A percentile compares a stretch with the other conserved stretches of the same genome.
Evolutionary conservation across 2,113 vertebrate species (phyloP).

Genomic region (Nematolebias whitei): DNA sequence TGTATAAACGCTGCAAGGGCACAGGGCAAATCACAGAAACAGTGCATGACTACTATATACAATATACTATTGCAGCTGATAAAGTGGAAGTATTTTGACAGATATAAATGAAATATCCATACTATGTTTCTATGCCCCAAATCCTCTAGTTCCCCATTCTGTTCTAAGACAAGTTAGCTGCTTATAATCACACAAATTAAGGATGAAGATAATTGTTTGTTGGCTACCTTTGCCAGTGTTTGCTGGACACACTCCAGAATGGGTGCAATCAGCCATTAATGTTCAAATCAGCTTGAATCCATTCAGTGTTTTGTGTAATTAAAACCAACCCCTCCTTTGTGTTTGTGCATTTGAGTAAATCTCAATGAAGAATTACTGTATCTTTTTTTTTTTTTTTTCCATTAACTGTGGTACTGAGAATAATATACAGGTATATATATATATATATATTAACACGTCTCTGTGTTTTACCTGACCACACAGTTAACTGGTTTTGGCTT

Average conservation of each 20-base stretch:
- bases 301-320: background rate
- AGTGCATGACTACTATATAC: background rate
- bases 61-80: background rate
- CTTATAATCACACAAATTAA: slow-evolving; percentile 36
- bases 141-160: background rate
- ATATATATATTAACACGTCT: background rate
- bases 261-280: slow-evolving; percentile 13
- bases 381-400: background rate
- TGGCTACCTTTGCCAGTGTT: slow-evolving; percentile 12
- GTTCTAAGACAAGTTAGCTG: slow-evolving; percentile 4
- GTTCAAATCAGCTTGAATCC: slow-evolving; percentile 1
- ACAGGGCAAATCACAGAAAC: background rate
- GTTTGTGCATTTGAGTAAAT: background rate
- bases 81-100: background rate
- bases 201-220: slow-evolving; percentile 16
- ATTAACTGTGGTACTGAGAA: background rate
- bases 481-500: background rate
- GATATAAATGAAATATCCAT: background rate
- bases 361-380: no score
- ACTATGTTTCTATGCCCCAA: slow-evolving; percentile 9
- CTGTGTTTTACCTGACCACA: background rate
- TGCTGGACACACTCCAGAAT: slow-evolving; percentile 17
- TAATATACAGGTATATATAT: no score
- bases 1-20: background rate
- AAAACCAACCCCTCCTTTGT: background rate